Base-by-base conservation (phyloP, 2,888 invertebrate genomes). In the Dynastes maya region DNA sequence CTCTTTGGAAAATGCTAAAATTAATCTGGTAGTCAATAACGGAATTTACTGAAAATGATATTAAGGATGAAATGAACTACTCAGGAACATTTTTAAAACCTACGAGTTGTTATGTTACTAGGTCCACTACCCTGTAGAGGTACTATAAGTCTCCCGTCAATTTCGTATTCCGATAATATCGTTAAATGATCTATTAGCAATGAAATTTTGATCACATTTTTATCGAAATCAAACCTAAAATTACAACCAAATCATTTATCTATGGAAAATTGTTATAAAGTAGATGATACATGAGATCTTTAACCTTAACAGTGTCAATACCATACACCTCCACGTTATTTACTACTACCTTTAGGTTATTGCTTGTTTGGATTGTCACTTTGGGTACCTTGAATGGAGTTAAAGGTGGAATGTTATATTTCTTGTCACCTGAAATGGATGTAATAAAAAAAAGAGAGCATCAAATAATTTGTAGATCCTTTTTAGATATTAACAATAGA, bases 381-480 rank as follows among this genome's bases (percentile, higher is more conserved):
- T 81, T 78, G 11, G 84, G 84, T 11, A 82, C 65, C 11, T 79
- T 78, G 16, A 86, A 70, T 4, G 86, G 86, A 2, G 78, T 27
- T 75, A 86, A 65, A n/a, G 80, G 79, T 8, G 86, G 85, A 27
- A 85, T 82, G 22, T 82, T 82, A 61, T 82, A 82, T 49, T 80
- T 72, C 49, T 80, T 83, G 70, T 86, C 85, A 58, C 85, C 85
- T 85, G 49, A 72, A 82, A 80, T 74, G 53, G 45, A 32, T 45
- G 51, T 40, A 70, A 13, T 72, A 65, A 2, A 45, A 27, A n/a
- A 37, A 51, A 63, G 53, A 32, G 45, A 53, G 71, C 65, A 27
- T 22, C 22, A 22, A 76, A 37, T 37, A 6, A 37, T 6, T 37
- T 37, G 37, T 6, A 65, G 9, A 22, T 22, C 22, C 22, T 22